Base-by-base conservation (phyloP, 2,797 vertebrate genomes). In the Pelochelys cantorii region DNA sequence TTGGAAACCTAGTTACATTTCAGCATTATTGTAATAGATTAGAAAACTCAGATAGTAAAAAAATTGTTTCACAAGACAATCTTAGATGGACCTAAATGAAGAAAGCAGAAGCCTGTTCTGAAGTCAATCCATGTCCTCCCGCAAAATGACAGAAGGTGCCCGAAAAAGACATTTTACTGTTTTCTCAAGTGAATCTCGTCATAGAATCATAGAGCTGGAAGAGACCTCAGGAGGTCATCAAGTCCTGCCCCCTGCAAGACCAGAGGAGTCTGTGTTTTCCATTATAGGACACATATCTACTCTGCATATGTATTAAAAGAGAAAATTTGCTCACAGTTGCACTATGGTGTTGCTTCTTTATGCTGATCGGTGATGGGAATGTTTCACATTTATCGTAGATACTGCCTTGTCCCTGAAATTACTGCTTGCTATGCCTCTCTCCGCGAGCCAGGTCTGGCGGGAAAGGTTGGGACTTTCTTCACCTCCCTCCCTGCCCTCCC, bases 281-380 rank as follows among this genome's bases (percentile, higher is more conserved):
- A 98, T 97, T 97, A 97, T 95, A 96, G 95, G 95, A 95, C 93
- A 97, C 97, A 90, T 93, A 59, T 53, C 75, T 18, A 91, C 96
- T 96, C 97, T 97, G 97, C 97, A 96, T 97, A 97, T 97, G 98
- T 97, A 97, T 98, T 98, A 97, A 97, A 98, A 96, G 96, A 95
- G 90, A 98, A 98, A 96, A 97, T 97, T 94, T 95, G 93, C 97
- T 97, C 97, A 98, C 97, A 96, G 75, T 65, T 89, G 62, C 81
- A 90, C 62, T 92, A 42, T 57, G n/a, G 48, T 17, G 2, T 31
- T 57, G 81, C 89, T 57, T 52, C 88, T 79, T 81, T 59, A 29
- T 84, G 81, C 96, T 98, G 97, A 98, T 98, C 98, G 98, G 98
- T 98, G 98, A 97, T 95, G 71, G 17, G 14, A 85, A 53, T 60